A percentile compares a stretch with the other conserved stretches of the same genome.
phyloP scores from a whole-genome alignment of 1,140 invertebrate genomes.

The Calephelis virginiensis region DNA sequence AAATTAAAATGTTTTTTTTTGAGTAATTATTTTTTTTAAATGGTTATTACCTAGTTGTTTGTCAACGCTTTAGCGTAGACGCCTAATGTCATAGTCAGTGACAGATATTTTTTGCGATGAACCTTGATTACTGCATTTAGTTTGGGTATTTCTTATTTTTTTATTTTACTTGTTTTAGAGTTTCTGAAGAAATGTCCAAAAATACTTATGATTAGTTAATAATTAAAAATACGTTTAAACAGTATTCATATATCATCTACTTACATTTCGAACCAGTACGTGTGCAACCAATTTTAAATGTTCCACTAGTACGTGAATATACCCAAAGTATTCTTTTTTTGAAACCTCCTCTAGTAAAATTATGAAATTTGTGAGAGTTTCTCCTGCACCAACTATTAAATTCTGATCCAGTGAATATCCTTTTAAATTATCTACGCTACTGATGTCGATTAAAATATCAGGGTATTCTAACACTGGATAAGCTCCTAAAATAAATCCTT shows the following conservation, averaged over 20 bases:
- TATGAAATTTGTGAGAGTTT: slow-evolving; percentile 82
- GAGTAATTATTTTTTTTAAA: no score
- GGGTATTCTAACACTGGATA: slow-evolving; percentile 53
- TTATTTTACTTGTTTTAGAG: no score
- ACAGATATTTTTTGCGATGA: no score
- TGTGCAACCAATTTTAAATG: slow-evolving; percentile 84
- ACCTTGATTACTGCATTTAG: no score
- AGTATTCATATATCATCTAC: slow-evolving; percentile 34
- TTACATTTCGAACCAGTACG: slow-evolving; percentile 84
- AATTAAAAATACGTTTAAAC: no score
- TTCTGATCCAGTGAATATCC: slow-evolving; percentile 81
- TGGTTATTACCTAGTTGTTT: no score
- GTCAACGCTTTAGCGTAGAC: no score
- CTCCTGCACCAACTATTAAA: slow-evolving; percentile 81
- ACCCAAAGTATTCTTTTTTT: slow-evolving; percentile 72
- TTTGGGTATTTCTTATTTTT: no score
- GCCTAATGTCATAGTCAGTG: no score
- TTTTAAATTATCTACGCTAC: slow-evolving; percentile 79
- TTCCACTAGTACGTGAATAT: slow-evolving; percentile 78
- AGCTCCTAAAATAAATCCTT: slow-evolving; percentile 43
- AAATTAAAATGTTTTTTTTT: slow-evolving; percentile 43
- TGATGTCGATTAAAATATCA: slow-evolving; percentile 83
- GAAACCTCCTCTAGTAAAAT: slow-evolving; percentile 72
- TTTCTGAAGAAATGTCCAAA: no score
- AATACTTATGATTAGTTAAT: no score